A percentile compares a stretch with the other conserved stretches of the same genome.
Evolutionary conservation across 2,888 invertebrate species (phyloP).

Genomic region (Megastigmus dorsalis): DNA sequence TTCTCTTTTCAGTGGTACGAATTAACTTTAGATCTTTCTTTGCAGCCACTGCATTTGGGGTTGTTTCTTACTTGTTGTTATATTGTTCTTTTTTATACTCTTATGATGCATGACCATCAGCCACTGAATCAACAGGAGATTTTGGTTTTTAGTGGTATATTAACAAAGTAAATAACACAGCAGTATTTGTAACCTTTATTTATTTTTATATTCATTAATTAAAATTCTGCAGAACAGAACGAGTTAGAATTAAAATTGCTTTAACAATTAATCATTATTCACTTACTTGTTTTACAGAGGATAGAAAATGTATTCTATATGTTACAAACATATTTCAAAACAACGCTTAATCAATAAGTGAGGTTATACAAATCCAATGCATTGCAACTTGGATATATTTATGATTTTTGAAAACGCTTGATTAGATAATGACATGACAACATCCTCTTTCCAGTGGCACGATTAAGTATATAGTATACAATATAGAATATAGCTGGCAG

Average conservation of each 20-base stretch:
- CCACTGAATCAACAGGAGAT: no score
- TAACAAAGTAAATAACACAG: conserved; percentile 36
- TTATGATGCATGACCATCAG: no score
- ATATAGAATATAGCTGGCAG: conserved; percentile 48
- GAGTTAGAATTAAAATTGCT: conserved; percentile 46
- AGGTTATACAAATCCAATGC: conserved; percentile 31
- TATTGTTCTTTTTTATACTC: no score
- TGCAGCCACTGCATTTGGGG: no score
- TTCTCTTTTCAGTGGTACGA: conserved; percentile 38
- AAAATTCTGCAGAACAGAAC: conserved; percentile 42
- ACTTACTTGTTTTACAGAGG: conserved; percentile 39
- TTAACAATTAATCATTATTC: conserved; percentile 47
- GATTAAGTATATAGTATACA: conserved; percentile 27
- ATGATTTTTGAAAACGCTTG: conserved; percentile 31
- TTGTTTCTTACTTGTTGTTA: no score
- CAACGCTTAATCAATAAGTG: conserved; percentile 46
- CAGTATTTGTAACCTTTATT: conserved; percentile 46
- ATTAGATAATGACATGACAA: conserved; percentile 29
- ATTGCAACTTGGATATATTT: conserved; percentile 14
- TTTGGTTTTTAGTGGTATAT: neutral
- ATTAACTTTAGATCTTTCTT: no score
- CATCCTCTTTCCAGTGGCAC: conserved; percentile 37
- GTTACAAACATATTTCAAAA: conserved; percentile 49
- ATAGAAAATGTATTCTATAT: conserved; percentile 50
- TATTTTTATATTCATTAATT: conserved; percentile 46